Conservation (phyloP, 2,113 vertebrate genomes). For the Dicerorhinus sumatrensis region DNA sequence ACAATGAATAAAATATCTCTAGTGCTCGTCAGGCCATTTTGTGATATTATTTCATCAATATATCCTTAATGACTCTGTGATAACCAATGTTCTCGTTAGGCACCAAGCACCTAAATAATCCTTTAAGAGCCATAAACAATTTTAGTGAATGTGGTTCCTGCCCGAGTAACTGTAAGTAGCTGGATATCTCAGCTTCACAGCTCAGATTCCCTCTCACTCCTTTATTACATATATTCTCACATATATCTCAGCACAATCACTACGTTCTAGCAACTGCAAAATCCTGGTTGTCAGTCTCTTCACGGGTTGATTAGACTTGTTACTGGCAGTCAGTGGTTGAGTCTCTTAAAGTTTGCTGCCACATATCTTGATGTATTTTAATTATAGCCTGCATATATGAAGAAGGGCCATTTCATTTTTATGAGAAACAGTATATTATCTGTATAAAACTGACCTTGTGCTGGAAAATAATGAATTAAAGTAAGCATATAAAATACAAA, state of each 20-base stretch:
- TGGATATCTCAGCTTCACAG: constrained; percentile 29
- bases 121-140: constrained; percentile 67
- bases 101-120: constrained; percentile 75
- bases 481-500: constrained; percentile 34
- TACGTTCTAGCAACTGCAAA: constrained; percentile 46
- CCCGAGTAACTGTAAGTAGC: constrained; percentile 50
- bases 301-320: constrained; percentile 57
- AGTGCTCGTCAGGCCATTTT: constrained; percentile 75
- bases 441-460: constrained; percentile 16
- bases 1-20: constrained; percentile 63
- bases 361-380: constrained; percentile 60
- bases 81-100: constrained; percentile 75
- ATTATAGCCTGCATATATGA: constrained; percentile 41
- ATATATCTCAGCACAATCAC: constrained; percentile 60
- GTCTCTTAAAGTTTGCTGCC: constrained; percentile 51
- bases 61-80: constrained; percentile 74
- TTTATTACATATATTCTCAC: constrained; percentile 57
- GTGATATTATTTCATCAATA: constrained; percentile 73
- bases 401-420: constrained; percentile 56
- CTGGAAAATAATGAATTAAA: constrained; percentile 26
- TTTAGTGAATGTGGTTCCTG: constrained; percentile 74
- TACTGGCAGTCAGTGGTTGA: constrained; percentile 55
- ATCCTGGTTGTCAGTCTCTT: constrained; percentile 68
- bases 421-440: constrained; percentile 54
- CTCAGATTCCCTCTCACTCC: constrained; percentile 44